phyloP scores from a whole-genome alignment of 2,888 invertebrate species.

The Meteorus cinctellus region DNA sequence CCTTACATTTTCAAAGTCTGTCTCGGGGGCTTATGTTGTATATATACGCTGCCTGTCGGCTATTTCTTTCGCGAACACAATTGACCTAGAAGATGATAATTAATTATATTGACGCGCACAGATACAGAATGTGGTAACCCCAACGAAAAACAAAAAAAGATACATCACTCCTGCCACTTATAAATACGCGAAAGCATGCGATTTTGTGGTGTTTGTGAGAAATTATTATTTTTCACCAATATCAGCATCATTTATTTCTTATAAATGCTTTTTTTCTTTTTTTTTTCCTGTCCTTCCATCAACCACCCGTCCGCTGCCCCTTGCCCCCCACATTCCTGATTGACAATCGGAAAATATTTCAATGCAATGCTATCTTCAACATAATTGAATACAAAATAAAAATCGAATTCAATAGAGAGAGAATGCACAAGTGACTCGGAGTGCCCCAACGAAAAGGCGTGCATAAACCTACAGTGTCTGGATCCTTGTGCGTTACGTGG shows the following conservation, averaged over 20 bases:
- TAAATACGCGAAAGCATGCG: slow-evolving; percentile 76
- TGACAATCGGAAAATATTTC: slow-evolving; percentile 49
- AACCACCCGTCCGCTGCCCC: slow-evolving; percentile 50
- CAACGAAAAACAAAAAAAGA: slow-evolving; percentile 39
- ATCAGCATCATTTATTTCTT: slow-evolving; percentile 79
- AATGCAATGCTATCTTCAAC: slow-evolving; percentile 50
- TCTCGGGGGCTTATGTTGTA: slow-evolving; percentile 75
- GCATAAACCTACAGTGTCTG: slow-evolving; percentile 91
- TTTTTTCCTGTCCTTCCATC: slow-evolving; percentile 69
- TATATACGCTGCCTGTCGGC: slow-evolving; percentile 76
- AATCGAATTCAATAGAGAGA: slow-evolving; percentile 76
- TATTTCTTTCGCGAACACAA: slow-evolving; percentile 49
- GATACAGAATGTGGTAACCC: slow-evolving; percentile 37
- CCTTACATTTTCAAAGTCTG: slow-evolving; percentile 65
- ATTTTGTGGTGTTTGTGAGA: slow-evolving; percentile 79
- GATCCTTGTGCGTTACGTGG: slow-evolving; percentile 92
- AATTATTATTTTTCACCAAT: slow-evolving; percentile 79
- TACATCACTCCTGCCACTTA: slow-evolving; percentile 57
- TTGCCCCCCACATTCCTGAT: slow-evolving; percentile 60
- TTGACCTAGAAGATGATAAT: slow-evolving; percentile 29
- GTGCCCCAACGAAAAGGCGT: slow-evolving; percentile 93
- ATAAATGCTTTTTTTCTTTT: slow-evolving; percentile 83
- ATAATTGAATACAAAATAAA: slow-evolving; percentile 43
- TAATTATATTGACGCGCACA: slow-evolving; percentile 32
- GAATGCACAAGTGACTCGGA: slow-evolving; percentile 93